A percentile compares a stretch with the other conserved stretches of the same genome.
Conservation (phyloP, 2,888 invertebrate species). For the Lasioglossum oenotherae region DNA sequence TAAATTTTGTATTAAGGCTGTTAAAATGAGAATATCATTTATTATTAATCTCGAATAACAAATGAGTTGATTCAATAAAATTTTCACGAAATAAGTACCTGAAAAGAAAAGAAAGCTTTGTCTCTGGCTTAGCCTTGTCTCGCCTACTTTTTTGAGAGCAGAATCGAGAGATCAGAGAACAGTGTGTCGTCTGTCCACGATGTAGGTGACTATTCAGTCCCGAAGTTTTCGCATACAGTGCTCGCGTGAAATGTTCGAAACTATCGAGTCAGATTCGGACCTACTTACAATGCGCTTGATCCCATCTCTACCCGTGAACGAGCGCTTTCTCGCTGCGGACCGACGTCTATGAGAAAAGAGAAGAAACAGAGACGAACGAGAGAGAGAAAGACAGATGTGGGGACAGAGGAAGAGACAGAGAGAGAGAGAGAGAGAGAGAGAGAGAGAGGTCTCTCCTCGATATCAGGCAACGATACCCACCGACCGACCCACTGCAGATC, state of each 20-base stretch:
- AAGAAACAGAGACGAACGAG: background rate
- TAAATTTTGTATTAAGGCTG: too few species aligned
- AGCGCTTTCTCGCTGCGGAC: background rate
- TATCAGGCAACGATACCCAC: slow-evolving; percentile 52
- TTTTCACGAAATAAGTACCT: too few species aligned
- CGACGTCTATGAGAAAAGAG: background rate
- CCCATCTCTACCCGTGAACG: background rate
- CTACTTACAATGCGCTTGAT: background rate
- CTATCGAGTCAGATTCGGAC: background rate
- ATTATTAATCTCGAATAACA: too few species aligned
- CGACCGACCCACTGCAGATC: slow-evolving; percentile 31
- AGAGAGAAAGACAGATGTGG: background rate
- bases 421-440: slow-evolving; percentile 8
- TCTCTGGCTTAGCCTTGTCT: too few species aligned
- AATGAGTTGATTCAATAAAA: too few species aligned
- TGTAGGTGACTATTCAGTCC: background rate
- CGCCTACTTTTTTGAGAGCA: too few species aligned
- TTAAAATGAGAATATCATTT: too few species aligned
- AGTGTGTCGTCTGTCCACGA: background rate
- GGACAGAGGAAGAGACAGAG: background rate
- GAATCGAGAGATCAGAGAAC: too few species aligned
- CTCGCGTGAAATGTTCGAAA: background rate
- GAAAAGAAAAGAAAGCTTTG: too few species aligned
- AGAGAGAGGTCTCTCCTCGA: slow-evolving; percentile 25
- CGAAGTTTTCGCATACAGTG: background rate